Evolutionary conservation across 64 coral and sea anemone species (phyloP), one percentile per base, ranked within the genome.

Genomic region (Porites australiensis): DNA sequence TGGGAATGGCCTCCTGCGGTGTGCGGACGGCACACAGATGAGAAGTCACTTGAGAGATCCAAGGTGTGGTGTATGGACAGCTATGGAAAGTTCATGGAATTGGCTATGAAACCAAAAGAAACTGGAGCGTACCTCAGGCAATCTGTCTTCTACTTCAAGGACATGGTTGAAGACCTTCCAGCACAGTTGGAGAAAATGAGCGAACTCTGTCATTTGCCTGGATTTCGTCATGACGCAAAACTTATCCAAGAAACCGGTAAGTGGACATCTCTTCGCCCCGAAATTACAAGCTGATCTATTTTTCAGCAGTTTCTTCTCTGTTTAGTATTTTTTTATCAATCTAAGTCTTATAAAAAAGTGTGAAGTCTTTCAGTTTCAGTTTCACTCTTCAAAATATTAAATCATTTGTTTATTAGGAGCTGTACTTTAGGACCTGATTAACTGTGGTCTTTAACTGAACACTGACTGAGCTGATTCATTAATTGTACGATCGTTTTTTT

Each of bases 1-100:
- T 82, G 79, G 79, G 79, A 82, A 10, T 82, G 79, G 79, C 79
- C 79, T 64, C 79, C 79, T 45, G 79, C 79, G 37, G 79, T 82
- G 58, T 82, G 79, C 48, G 79, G 79, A 64, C 58, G 79, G 14
- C 79, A 82, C 79, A 82, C 79, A 44, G 60, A 82, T 43, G 59
- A 64, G 44, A 82, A 64, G 79, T 82, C 79, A 4, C 79, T 82
- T 27, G 79, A 82, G 60, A 82, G 79, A 37, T 63, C 79, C 60
- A 82, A 82, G 79, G 79, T 82, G 44, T 82, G 79, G 79, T 82
- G 79, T 18, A 82, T 82, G 79, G 79, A 82, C 44, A 47, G 79
- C 44, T 82, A 82, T 82, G 79, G 11, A 7, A 82, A 82, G 79
- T 82, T 82, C 45, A 82, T 82, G 79, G 79, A 82, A 60, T 82